phyloP scores from a whole-genome alignment of 2,888 invertebrate genomes.

The Mystacides longicornis region DNA sequence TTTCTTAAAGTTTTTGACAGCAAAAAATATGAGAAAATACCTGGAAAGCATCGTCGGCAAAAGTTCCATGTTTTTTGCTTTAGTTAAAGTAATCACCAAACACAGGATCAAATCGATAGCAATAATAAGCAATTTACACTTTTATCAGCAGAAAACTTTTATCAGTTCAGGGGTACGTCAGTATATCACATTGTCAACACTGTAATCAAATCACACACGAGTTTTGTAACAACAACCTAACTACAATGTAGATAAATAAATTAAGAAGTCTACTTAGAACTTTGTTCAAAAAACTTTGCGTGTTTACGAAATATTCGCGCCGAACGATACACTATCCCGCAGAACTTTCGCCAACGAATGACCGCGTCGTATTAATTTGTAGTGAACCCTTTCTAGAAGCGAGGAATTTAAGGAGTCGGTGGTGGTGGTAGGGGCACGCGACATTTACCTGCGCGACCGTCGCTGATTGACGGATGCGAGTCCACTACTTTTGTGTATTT shows the following conservation, averaged over 20 bases:
- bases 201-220: background rate
- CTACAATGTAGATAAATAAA: background rate
- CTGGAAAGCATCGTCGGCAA: background rate
- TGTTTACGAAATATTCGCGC: background rate
- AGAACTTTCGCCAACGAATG: background rate
- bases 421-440: background rate
- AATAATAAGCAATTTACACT: background rate
- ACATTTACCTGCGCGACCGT: background rate
- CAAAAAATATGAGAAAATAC: background rate
- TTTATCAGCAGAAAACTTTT: too few species aligned
- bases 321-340: background rate
- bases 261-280: too few species aligned
- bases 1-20: too few species aligned
- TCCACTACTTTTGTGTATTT: too few species aligned
- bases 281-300: background rate
- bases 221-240: background rate
- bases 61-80: background rate
- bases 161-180: background rate
- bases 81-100: background rate
- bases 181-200: too few species aligned
- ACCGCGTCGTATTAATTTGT: background rate
- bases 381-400: slow-evolving; percentile 29
- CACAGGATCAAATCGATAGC: background rate
- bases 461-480: background rate
- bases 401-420: too few species aligned